Evolutionary conservation across 2,888 invertebrate species (phyloP), one percentile per base, ranked within the genome.

Genomic region (Parnassius smintheus): DNA sequence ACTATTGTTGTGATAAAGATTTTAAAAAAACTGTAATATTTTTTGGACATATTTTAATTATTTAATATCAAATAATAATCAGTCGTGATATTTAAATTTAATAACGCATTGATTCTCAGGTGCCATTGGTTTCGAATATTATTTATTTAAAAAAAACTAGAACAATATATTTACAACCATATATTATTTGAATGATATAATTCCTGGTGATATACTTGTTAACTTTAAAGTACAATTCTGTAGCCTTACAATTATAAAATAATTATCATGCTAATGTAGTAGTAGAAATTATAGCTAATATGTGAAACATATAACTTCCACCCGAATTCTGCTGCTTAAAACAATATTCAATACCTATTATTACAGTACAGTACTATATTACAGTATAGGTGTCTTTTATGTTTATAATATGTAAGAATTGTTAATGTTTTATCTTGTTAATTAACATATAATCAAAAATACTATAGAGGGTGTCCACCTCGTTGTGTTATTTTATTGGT

Each of bases 161-260:
- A 51, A 12, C 51, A 35, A 45, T 8, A 48, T 48, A 49, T 13
- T 46, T 45, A 52, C 9, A 13, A 42, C 3, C 35, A 35, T 35
- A 7, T 35, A 35, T 35, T 35, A 35, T 35, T 35, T 35, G 35
- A 35, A 35, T 35, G 35, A 35, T 25, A 66, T 67, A 61, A 57
- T 66, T 55, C 63, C 66, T 68, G 66, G 65, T 55, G 50, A 66
- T 64, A 56, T 58, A 67, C 76, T 2, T 11, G 13, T 77, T 73
- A 70, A 85, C 85, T 85, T 85, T 84, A 87, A 12, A 53, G 88
- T 90, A 90, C 90, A 90, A 90, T 77, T 76, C 70, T 76, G 72
- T 85, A 87, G 89, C 89, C 88, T 89, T 89, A 85, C 68, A 22
- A 80, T 82, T 76, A 78, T 83, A 59, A 71, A 73, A 81, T 80